Percentiles rank a stretch among this genome's conserved stretches.
Evolutionary conservation across 2,797 vertebrate genomes (phyloP).

Genomic region (Apodemus agrarius): DNA sequence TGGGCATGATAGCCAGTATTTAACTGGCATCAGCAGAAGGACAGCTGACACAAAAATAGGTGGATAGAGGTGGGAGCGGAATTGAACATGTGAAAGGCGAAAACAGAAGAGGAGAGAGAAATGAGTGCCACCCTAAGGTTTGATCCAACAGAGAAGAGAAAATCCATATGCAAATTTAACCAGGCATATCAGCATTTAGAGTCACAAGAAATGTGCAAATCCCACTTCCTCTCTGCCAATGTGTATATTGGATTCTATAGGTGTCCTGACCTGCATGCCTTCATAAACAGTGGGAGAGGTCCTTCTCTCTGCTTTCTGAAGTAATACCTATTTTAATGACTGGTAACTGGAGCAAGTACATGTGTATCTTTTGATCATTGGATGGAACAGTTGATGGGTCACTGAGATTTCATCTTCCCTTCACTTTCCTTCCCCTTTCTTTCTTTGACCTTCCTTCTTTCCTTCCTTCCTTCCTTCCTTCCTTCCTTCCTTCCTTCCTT

Average conservation of each 20-base stretch:
- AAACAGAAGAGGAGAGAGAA: background rate
- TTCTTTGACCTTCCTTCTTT: too few species aligned
- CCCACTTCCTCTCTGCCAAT: background rate
- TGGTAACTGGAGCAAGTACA: background rate
- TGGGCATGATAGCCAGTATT: background rate
- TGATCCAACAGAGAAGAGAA: background rate
- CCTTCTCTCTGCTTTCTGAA: background rate
- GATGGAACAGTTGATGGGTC: background rate
- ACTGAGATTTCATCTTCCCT: background rate
- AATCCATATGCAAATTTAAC: background rate
- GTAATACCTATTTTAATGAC: background rate
- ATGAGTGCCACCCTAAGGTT: background rate
- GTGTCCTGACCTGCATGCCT: fast-evolving
- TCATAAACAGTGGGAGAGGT: fast-evolving
- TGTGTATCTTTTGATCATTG: background rate
- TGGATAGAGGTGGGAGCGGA: background rate
- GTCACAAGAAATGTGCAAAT: background rate
- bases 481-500: too few species aligned
- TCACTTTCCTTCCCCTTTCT: too few species aligned
- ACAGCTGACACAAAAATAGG: background rate
- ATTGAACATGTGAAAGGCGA: background rate
- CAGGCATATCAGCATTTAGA: background rate
- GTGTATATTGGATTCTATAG: fast-evolving
- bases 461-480: too few species aligned
- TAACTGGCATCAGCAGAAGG: background rate